These are phyloP conservation scores for Festucalex cinctus DNA, from an alignment of 2,113 vertebrate species.

Conservation along the genomic window DNA sequence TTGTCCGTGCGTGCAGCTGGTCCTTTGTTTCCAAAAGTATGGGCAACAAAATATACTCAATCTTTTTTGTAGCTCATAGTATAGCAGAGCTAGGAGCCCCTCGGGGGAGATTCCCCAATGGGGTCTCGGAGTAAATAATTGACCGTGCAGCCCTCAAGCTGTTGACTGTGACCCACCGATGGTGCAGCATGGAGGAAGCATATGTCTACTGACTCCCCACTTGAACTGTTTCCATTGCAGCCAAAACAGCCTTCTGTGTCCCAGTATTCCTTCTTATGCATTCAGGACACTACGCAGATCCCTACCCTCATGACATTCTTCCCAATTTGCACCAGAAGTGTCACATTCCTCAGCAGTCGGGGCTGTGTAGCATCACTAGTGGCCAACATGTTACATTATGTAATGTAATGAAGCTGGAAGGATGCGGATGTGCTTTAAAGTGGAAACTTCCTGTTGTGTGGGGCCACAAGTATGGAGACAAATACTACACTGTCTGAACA, in stretches of 20 bases:
- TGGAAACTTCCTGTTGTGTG: neutral
- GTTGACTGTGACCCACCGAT: neutral
- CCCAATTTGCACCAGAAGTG: neutral
- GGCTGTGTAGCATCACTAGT: neutral
- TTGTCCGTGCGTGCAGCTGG: neutral
- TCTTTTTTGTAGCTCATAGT: no score
- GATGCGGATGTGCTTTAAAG: neutral
- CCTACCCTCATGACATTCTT: neutral
- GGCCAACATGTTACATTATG: neutral
- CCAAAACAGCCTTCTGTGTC: neutral
- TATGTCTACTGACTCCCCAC: neutral
- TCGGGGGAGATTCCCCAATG: neutral
- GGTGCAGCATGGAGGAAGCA: neutral
- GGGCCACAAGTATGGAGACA: neutral
- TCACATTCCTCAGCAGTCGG: neutral
- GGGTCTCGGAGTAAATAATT: neutral
- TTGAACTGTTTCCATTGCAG: neutral
- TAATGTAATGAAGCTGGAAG: neutral
- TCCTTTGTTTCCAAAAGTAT: neutral
- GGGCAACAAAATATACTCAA: conserved; percentile 1
- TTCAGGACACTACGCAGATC: conserved; percentile 1
- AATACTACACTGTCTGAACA: neutral
- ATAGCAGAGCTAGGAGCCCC: conserved; percentile 8
- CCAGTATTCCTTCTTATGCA: neutral
- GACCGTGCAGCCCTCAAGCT: conserved; percentile 3